Evolutionary conservation across 2,113 vertebrate genomes (phyloP).

Genomic region (Cynoglossus semilaevis): DNA sequence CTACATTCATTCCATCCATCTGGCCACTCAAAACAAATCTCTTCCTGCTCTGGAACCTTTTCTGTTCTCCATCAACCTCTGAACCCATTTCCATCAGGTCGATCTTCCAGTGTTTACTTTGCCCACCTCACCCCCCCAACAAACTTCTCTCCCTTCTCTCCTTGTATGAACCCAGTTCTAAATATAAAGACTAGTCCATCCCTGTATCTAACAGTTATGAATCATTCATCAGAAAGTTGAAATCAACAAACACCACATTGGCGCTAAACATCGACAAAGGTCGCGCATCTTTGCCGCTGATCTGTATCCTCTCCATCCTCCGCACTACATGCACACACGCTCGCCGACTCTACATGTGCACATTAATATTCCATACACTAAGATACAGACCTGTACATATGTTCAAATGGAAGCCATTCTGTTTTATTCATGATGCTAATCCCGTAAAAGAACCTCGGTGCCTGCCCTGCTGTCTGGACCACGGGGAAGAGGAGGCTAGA

Average conservation of each 20-base stretch:
- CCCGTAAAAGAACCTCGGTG: constrained; percentile 14
- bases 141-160: constrained; percentile 23
- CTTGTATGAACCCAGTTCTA: constrained; percentile 21
- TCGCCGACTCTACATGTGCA: not conserved
- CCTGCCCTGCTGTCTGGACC: constrained; percentile 12
- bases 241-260: constrained; percentile 3
- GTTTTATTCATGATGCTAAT: constrained; percentile 24
- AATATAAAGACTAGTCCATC: constrained; percentile 11
- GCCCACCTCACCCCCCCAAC: not conserved
- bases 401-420: not conserved
- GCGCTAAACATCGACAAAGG: constrained; percentile 17
- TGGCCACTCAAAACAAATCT: constrained; percentile 26
- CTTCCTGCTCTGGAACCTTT: constrained; percentile 33
- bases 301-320: no score
- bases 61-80: constrained; percentile 45
- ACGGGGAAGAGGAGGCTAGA: constrained; percentile 2
- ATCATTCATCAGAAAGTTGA: constrained; percentile 22
- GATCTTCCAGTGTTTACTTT: constrained; percentile 12
- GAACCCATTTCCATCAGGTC: constrained; percentile 37
- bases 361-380: not conserved
- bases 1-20: constrained; percentile 22
- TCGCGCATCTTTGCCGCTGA: not conserved
- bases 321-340: not conserved
- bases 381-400: not conserved
- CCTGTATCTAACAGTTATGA: constrained; percentile 15